Evolutionary conservation across 2,888 invertebrate species (phyloP).

Genomic region (Hetaerina titia): DNA sequence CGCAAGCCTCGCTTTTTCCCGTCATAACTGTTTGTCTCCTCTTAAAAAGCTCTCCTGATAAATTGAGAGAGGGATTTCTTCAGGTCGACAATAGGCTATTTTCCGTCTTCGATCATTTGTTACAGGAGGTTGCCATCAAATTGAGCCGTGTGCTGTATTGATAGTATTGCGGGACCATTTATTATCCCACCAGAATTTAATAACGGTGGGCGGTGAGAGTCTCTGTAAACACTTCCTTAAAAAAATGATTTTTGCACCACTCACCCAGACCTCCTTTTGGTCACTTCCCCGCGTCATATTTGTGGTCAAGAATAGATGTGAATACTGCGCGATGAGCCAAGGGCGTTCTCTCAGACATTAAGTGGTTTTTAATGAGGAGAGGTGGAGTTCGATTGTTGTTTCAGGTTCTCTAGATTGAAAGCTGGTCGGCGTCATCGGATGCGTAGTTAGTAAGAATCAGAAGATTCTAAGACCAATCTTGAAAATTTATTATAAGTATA

Average conservation of each 20-base stretch:
- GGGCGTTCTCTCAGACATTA: not conserved
- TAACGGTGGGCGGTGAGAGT: not conserved
- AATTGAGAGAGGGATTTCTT: not conserved
- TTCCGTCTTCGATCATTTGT: not conserved
- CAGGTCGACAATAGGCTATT: not conserved
- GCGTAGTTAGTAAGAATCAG: too few relatives aligned
- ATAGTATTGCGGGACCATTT: not conserved
- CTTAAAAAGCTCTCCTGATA: slow-evolving; percentile 7
- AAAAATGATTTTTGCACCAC: not conserved
- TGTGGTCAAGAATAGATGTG: not conserved
- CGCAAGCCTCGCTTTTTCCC: not conserved
- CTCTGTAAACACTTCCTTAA: not conserved
- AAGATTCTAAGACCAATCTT: too few relatives aligned
- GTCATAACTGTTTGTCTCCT: slow-evolving; percentile 28
- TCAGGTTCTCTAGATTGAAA: not conserved
- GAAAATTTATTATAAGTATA: too few relatives aligned
- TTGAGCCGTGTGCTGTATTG: not conserved
- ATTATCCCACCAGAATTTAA: not conserved
- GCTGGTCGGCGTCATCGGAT: not conserved
- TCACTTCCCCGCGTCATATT: not conserved
- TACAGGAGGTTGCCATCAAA: not conserved
- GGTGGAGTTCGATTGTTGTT: not conserved
- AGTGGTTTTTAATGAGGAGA: not conserved
- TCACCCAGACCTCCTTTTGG: not conserved
- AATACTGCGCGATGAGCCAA: too few relatives aligned